Conservation (phyloP, 2,888 invertebrate genomes). For the Luffia ferchaultella region DNA sequence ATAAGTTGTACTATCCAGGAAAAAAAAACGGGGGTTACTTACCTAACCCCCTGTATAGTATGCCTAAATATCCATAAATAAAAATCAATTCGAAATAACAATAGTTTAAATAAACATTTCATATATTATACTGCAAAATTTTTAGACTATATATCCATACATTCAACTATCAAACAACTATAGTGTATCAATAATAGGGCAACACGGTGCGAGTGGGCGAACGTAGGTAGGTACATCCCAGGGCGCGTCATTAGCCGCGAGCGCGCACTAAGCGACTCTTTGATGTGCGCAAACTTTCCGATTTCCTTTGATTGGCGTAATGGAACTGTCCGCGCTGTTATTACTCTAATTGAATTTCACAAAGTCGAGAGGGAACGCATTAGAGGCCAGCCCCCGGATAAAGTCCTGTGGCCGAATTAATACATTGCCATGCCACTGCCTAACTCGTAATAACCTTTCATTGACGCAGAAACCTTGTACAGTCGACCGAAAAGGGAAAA, state of each 20-base stretch:
- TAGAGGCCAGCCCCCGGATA: slow-evolving; percentile 13
- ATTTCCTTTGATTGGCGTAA: slow-evolving; percentile 59
- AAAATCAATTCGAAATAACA: too few relatives aligned
- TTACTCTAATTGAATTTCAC: slow-evolving; percentile 57
- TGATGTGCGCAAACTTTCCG: slow-evolving; percentile 56
- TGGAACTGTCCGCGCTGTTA: slow-evolving; percentile 51
- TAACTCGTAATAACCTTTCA: background rate
- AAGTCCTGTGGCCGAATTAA: too few relatives aligned
- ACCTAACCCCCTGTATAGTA: too few relatives aligned
- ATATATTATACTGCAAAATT: too few relatives aligned
- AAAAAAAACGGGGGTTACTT: too few relatives aligned
- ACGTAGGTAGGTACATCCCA: background rate
- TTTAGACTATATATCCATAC: too few relatives aligned
- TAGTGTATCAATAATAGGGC: too few relatives aligned
- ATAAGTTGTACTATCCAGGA: too few relatives aligned
- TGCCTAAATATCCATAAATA: too few relatives aligned
- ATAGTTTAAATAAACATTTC: too few relatives aligned
- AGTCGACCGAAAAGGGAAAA: slow-evolving; percentile 16
- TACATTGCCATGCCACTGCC: background rate
- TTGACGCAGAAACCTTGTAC: too few relatives aligned
- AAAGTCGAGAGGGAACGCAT: slow-evolving; percentile 16
- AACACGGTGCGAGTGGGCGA: background rate
- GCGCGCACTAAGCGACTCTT: slow-evolving; percentile 50
- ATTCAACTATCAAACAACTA: too few relatives aligned
- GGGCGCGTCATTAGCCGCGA: slow-evolving; percentile 18